Evolutionary conservation across 1,140 invertebrate genomes (phyloP).

Genomic region (Andrena cerasifolii): DNA sequence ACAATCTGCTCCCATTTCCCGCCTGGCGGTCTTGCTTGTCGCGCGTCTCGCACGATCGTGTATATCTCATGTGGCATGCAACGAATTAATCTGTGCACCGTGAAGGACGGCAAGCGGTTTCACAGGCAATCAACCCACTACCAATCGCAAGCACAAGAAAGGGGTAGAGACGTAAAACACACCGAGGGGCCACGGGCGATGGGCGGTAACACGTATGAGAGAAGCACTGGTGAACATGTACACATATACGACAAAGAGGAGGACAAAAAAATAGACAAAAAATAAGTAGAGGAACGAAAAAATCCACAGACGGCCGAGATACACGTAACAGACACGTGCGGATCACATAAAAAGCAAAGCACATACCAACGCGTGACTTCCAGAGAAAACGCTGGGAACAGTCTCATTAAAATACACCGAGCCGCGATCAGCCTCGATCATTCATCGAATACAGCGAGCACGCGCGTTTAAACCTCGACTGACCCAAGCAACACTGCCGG

Average conservation of each 20-base stretch:
- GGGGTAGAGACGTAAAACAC: constrained; percentile 29
- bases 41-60: constrained; percentile 43
- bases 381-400: neutral
- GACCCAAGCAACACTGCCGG: too few species aligned
- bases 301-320: constrained; percentile 47
- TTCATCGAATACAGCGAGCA: too few species aligned
- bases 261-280: constrained; percentile 28
- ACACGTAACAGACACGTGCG: constrained; percentile 58
- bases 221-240: constrained; percentile 12
- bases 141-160: constrained; percentile 60
- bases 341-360: constrained; percentile 64
- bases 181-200: constrained; percentile 5
- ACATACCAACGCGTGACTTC: constrained; percentile 32
- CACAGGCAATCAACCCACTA: constrained; percentile 55
- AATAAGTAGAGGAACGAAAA: constrained; percentile 25
- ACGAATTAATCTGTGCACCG: constrained; percentile 52
- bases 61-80: constrained; percentile 53
- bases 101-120: constrained; percentile 54
- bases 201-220: constrained; percentile 3
- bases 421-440: too few species aligned
- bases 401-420: too few species aligned
- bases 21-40: constrained; percentile 23
- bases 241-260: too few species aligned
- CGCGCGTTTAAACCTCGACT: too few species aligned
- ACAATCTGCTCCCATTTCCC: neutral